Percentiles rank a stretch among this genome's conserved stretches.
phyloP scores from a whole-genome alignment of 1,140 invertebrate species.

The Babylonia areolata region DNA sequence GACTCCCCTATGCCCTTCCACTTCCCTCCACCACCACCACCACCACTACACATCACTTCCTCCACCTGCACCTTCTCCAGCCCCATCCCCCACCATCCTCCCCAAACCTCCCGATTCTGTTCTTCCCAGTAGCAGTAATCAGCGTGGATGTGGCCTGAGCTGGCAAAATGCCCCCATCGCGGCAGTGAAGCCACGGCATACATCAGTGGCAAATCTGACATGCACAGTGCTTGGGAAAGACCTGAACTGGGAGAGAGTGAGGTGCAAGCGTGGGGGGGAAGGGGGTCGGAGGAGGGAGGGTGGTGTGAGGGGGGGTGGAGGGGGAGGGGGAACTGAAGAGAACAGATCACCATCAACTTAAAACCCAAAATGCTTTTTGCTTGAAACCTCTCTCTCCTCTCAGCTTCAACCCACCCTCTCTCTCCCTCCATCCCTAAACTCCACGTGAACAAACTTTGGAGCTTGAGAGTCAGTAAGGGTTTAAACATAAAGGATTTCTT shows the following conservation, averaged over 20 bases:
- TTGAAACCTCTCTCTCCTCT: background rate
- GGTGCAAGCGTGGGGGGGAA: no score
- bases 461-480: no score
- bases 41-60: background rate
- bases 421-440: background rate
- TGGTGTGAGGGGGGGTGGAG: no score
- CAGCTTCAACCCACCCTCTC: background rate
- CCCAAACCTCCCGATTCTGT: background rate
- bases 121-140: background rate
- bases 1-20: background rate
- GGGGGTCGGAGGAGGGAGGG: background rate
- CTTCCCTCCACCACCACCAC: background rate
- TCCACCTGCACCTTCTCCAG: no score
- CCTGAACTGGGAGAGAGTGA: no score
- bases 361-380: background rate
- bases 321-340: background rate
- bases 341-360: conserved; percentile 2
- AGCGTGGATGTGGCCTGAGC: background rate
- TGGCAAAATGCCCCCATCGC: conserved; percentile 30
- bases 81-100: background rate
- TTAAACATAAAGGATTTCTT: no score
- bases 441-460: no score
- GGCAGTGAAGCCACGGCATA: conserved; percentile 16
- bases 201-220: conserved; percentile 36
- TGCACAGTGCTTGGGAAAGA: no score